Evolutionary conservation across 1,140 invertebrate species (phyloP).

Genomic region (Capitella teleta): DNA sequence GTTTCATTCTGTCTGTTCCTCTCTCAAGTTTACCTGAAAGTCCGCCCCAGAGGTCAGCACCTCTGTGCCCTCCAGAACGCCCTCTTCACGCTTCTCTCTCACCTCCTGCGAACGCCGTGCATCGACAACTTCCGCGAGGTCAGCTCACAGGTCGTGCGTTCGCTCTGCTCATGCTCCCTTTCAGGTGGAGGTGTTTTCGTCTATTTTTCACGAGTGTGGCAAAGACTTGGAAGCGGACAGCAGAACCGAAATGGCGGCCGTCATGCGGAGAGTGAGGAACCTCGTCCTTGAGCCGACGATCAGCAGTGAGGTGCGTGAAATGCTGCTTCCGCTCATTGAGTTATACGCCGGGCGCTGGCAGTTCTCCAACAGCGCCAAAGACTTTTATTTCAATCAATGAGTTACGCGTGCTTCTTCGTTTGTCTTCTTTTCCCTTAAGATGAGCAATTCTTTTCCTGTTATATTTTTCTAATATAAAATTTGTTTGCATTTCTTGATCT

Average conservation of each 20-base stretch:
- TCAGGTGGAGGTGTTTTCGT: conserved; percentile 74
- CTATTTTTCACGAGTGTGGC: conserved; percentile 72
- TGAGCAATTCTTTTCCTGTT: too few relatives aligned
- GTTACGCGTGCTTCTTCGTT: too few relatives aligned
- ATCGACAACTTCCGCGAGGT: neutral
- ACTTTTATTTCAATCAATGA: too few relatives aligned
- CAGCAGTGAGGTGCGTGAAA: conserved; percentile 50
- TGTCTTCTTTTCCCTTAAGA: too few relatives aligned
- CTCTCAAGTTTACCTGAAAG: neutral
- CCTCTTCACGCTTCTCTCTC: neutral
- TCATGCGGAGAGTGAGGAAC: conserved; percentile 68
- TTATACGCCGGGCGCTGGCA: conserved; percentile 78
- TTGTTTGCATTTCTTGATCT: too few relatives aligned
- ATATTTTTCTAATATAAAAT: too few relatives aligned
- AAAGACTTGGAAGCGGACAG: conserved; percentile 70
- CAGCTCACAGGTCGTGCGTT: too few relatives aligned
- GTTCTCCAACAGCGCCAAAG: conserved; percentile 34
- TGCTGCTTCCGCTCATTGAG: conserved; percentile 74
- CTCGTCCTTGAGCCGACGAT: conserved; percentile 60
- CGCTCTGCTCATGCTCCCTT: too few relatives aligned
- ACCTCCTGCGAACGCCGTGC: neutral
- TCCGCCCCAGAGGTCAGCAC: neutral
- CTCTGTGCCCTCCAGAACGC: neutral
- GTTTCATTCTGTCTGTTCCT: conserved; percentile 43
- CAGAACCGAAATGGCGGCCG: conserved; percentile 60